Base-by-base conservation (phyloP, 2,113 vertebrate species). In the Dasyprocta punctata region DNA sequence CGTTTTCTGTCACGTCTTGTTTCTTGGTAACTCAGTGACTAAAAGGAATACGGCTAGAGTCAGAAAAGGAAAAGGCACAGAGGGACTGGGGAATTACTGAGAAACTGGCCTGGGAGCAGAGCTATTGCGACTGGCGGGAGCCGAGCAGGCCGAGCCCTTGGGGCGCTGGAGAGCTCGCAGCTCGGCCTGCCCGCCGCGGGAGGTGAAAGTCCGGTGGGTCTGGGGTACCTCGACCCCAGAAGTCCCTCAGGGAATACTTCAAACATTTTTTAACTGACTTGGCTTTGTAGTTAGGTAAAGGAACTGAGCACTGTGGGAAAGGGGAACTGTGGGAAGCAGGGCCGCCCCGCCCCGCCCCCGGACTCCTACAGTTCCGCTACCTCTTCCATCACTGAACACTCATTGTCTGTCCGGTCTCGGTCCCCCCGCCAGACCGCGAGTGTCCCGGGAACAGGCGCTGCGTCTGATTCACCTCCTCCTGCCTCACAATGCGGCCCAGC, bases 391-490 rank as follows among this genome's bases (percentile, higher is more conserved):
- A 91, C 96, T 96, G 96, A 86, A 63, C 86, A 10, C 71, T 44
- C 89, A 94, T 96, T 95, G 97, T 97, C 75, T 90, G 56, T 38
- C 28, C 83, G 81, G 41, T 30, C 60, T 86, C 30, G 69, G 81
- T 84, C 75, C 95, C 80, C 89, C 96, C 77, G 20, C 47, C 86
- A 82, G 89, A 69, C 83, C 22, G 0, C 33, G 89, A 96, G 78
- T 54, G 28, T 94, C 93, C 91, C 30, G 6, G 94, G 86, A 94
- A 92, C 78, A 87, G 90, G 84, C 93, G 52, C 94, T 69, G 80
- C 67, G 94, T 96, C 95, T 60, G 69, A 96, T 96, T 97, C 96
- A 97, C 95, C 98, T 97, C 96, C 49, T 96, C 86, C 69, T 86
- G 94, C 58, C 90, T 88, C 95, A 97, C 87, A 88, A 95, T 93